Base-by-base conservation (phyloP, 2,888 invertebrate genomes). In the Cryptophagus acutangulus region DNA sequence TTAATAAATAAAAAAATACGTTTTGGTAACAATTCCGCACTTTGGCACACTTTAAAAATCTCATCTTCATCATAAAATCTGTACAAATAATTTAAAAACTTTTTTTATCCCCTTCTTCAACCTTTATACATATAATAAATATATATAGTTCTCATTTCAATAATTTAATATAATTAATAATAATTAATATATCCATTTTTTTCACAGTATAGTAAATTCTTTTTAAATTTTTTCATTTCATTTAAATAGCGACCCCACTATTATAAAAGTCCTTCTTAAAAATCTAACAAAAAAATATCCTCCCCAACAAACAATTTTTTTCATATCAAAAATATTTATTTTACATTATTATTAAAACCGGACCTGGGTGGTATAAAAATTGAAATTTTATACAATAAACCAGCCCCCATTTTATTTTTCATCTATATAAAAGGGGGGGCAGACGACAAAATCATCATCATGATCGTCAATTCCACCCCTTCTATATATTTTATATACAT, bases 321-420 rank as follows among this genome's bases (percentile, higher is more conserved):
- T n/a, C n/a, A n/a, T n/a, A 77, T 77, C 77, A 78, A 77, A 77
- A 77, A 77, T 78, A 77, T 75, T 75, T 74, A 72, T 72, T 72
- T 72, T 71, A 68, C 67, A 67, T 51, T 46, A 45, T 38, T n/a
- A n/a, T n/a, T n/a, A n/a, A 41, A 43, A 43, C 51, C 51, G 53
- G 41, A 40, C 41, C 45, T 52, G 50, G 46, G n/a, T n/a, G n/a
- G n/a, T n/a, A n/a, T n/a, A n/a, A n/a, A n/a, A n/a, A n/a, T n/a
- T n/a, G n/a, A n/a, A n/a, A n/a, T n/a, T n/a, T n/a, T n/a, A n/a
- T n/a, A n/a, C n/a, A n/a, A n/a, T n/a, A n/a, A n/a, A n/a, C n/a
- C n/a, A n/a, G n/a, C n/a, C n/a, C n/a, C n/a, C n/a, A n/a, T n/a
- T n/a, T n/a, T n/a, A n/a, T n/a, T 20, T 20, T 20, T 20, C 49